Evolutionary conservation across 2,797 vertebrate genomes (phyloP).

Genomic region (Cephalopachus bancanus): DNA sequence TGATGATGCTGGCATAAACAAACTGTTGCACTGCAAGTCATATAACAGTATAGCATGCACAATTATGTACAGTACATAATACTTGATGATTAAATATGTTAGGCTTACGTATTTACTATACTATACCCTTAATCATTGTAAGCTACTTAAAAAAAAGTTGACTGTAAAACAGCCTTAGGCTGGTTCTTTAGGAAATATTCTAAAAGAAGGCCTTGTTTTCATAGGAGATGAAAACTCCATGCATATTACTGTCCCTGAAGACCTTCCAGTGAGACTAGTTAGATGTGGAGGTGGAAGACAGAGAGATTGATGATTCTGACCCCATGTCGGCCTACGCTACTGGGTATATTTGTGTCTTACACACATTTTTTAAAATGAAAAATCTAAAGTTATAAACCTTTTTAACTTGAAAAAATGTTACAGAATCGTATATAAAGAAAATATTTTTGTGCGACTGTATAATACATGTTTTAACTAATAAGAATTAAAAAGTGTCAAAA

Average conservation of each 20-base stretch:
- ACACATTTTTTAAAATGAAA: background rate
- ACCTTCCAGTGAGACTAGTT: background rate
- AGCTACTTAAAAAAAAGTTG: background rate
- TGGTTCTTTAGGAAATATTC: background rate
- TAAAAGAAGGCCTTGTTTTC: background rate
- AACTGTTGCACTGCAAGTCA: background rate
- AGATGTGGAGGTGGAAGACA: background rate
- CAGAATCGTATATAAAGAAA: background rate
- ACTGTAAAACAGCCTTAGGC: background rate
- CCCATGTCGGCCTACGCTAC: background rate
- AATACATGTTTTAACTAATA: background rate
- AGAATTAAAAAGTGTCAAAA: background rate
- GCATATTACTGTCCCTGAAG: background rate
- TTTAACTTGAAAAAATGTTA: background rate
- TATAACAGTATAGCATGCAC: background rate
- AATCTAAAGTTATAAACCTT: background rate
- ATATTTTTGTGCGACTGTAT: background rate
- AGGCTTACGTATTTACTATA: background rate
- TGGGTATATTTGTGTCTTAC: background rate
- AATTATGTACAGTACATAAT: background rate
- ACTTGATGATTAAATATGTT: background rate
- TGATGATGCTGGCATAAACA: background rate
- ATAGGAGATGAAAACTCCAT: background rate
- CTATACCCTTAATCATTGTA: background rate
- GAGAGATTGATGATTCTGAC: background rate